Evolutionary conservation across 1,140 invertebrate species (phyloP).

Genomic region (Tetramorium simillimum): DNA sequence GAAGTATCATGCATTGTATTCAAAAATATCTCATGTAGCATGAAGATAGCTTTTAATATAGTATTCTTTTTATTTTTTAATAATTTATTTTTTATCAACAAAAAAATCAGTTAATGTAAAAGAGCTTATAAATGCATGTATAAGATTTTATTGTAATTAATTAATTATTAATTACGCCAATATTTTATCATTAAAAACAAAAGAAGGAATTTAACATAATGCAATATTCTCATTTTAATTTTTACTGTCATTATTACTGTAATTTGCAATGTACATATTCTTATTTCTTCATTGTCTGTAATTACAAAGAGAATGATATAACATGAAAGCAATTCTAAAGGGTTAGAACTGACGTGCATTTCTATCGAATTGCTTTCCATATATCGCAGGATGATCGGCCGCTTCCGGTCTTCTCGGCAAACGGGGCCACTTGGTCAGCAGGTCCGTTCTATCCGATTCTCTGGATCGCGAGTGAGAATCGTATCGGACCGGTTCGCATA

Average conservation of each 20-base stretch:
- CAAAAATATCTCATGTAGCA: neutral
- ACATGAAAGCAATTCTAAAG: neutral
- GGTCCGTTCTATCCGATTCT: conserved; percentile 82
- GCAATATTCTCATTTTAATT: neutral
- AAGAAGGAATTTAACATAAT: neutral
- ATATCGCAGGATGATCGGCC: conserved; percentile 55
- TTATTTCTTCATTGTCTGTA: neutral
- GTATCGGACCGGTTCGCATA: conserved; percentile 81
- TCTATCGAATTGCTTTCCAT: conserved; percentile 62
- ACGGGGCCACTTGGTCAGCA: conserved; percentile 85
- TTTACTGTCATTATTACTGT: neutral
- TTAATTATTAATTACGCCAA: neutral
- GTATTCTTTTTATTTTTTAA: neutral
- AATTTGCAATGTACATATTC: neutral
- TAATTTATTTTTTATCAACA: neutral
- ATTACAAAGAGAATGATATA: neutral
- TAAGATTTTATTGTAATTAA: neutral
- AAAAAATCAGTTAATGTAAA: neutral
- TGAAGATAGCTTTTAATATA: neutral
- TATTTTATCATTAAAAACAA: neutral
- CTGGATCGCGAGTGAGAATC: conserved; percentile 83
- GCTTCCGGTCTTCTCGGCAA: conserved; percentile 82
- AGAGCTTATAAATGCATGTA: neutral
- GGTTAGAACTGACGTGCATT: conserved; percentile 31
- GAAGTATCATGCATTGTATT: neutral